Evolutionary conservation across 2,797 vertebrate genomes (phyloP).

Genomic region (Luscinia megarhynchos): DNA sequence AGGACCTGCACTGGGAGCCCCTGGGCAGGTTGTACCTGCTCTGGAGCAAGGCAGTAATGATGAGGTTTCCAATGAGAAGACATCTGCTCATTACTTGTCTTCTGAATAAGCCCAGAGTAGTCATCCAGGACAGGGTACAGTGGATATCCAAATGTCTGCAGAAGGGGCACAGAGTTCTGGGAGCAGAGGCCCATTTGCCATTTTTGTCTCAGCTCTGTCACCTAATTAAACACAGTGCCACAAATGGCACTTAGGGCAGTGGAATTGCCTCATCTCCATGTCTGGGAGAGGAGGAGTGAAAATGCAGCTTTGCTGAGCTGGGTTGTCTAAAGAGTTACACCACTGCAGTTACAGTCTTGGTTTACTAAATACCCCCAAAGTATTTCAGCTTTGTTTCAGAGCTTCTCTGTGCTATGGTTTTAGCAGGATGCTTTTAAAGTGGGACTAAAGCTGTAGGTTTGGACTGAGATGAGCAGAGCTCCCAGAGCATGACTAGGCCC

Average conservation of each 20-base stretch:
- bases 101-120: not conserved
- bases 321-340: not conserved
- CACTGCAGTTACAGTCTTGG: not conserved
- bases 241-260: not conserved
- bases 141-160: not conserved
- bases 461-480: not conserved
- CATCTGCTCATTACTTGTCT: not conserved
- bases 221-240: not conserved
- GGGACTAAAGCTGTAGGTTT: conserved; percentile 4
- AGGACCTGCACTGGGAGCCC: not conserved
- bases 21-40: not conserved
- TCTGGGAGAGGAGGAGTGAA: not conserved
- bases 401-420: not conserved
- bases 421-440: not conserved
- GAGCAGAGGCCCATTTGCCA: not conserved
- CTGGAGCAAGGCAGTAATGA: not conserved
- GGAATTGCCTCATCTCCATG: not conserved
- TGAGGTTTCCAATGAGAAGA: not conserved
- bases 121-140: not conserved
- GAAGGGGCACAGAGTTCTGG: not conserved
- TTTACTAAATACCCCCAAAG: not conserved
- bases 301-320: not conserved
- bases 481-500: conserved; percentile 18
- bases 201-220: not conserved
- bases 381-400: conserved; percentile 3